Base-by-base conservation (phyloP, 2,113 vertebrate genomes). In the Bubo blakistoni region DNA sequence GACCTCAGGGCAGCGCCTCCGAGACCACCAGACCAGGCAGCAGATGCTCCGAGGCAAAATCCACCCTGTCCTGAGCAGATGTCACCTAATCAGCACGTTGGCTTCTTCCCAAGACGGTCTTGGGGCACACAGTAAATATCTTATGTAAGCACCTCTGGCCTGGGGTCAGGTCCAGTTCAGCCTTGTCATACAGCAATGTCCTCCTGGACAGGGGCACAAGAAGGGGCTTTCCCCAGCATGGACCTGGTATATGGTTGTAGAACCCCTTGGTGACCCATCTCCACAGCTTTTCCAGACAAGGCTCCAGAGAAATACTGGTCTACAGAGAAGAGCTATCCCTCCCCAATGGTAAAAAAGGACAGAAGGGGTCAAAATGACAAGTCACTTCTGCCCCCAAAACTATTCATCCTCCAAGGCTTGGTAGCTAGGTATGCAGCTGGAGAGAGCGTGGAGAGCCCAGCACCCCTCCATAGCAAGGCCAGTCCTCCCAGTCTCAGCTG, bases 31-130 rank as follows among this genome's bases (percentile, higher is more conserved):
- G 87, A 8, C 4, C 71, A 67, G 81, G 86, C 91, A 95, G 82
- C 95, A 97, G 96, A 96, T 97, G 97, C 96, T 94, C 59, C 0
- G 24, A 86, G 73, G 85, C 66, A 78, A 97, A 97, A 97, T 97
- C 96, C 96, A 77, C 30, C 88, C 84, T 0, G 2, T 29, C 79
- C 66, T 10, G 7, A 86, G 96, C 95, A 94, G 94, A 97, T 78
- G 93, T 97, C 97, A 94, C 96, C 97, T 95, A 96, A 97, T 97
- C 96, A 95, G 86, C 81, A 20, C 1, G 0, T 10, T 96, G 93
- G 92, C 96, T 95, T 4, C 59, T 57, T 86, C 92, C 93, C 97
- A 97, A 66, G 40, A 65, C 34, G 2, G 44, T 92, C 86, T 71
- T 95, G 94, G 93, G 97, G 70, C 73, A 81, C 74, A 57, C 89